Evolutionary conservation across 1,140 invertebrate genomes (phyloP).

Genomic region (Protaetia brevitarsis): DNA sequence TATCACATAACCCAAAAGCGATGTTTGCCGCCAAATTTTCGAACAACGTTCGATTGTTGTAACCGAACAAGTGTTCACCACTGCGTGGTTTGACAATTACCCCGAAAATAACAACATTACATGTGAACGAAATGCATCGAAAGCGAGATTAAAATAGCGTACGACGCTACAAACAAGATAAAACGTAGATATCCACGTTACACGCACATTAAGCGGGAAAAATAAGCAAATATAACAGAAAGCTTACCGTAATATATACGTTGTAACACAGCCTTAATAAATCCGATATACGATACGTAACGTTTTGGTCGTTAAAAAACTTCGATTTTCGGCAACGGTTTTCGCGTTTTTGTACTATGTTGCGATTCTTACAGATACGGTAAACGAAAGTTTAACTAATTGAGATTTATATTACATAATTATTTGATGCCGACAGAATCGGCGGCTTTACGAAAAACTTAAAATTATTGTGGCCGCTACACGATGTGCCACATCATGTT

Average conservation of each 20-base stretch:
- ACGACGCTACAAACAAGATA: slow-evolving; percentile 7
- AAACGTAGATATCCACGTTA: not conserved
- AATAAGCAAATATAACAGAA: slow-evolving; percentile 2
- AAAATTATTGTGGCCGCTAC: slow-evolving; percentile 42
- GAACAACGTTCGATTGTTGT: slow-evolving; percentile 1
- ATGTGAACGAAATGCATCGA: not conserved
- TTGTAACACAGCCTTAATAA: slow-evolving; percentile 47
- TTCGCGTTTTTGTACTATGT: slow-evolving; percentile 42
- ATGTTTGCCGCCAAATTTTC: slow-evolving; percentile 11
- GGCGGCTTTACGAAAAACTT: slow-evolving; percentile 45
- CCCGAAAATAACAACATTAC: slow-evolving; percentile 6
- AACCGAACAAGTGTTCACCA: slow-evolving; percentile 8
- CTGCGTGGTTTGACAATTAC: slow-evolving; percentile 9
- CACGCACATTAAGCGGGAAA: slow-evolving; percentile 3
- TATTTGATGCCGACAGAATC: slow-evolving; percentile 41
- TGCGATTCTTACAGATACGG: slow-evolving; percentile 38
- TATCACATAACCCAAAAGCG: slow-evolving; percentile 1
- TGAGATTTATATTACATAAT: slow-evolving; percentile 47
- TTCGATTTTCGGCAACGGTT: slow-evolving; percentile 32
- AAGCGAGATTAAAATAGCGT: not conserved
- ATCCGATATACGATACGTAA: slow-evolving; percentile 46
- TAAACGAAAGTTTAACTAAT: slow-evolving; percentile 41
- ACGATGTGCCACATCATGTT: slow-evolving; percentile 51
- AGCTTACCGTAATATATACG: slow-evolving; percentile 46
- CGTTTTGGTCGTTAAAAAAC: slow-evolving; percentile 41